Conservation (phyloP, 1,140 invertebrate genomes). For the Propsilocerus akamusi region DNA sequence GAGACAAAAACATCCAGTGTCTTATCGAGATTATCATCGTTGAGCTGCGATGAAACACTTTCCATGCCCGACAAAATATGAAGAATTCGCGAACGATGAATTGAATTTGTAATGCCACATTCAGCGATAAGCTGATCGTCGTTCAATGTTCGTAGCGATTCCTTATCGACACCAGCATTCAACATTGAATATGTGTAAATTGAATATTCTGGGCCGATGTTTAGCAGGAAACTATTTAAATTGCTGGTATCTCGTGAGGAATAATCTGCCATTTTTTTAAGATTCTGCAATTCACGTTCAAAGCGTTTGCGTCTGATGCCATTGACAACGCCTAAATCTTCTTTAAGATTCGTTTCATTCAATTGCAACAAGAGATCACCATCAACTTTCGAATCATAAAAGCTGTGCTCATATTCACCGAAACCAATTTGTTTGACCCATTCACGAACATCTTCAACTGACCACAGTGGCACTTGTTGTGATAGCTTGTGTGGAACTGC, state of each 20-base stretch:
- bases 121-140: conserved; percentile 83
- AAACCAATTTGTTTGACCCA: conserved; percentile 99
- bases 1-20: conserved; percentile 95
- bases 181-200: conserved; percentile 96
- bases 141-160: conserved; percentile 55
- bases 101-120: conserved; percentile 84
- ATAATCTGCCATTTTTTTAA: conserved; percentile 96
- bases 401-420: conserved; percentile 58
- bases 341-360: conserved; percentile 75
- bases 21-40: conserved; percentile 63
- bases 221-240: conserved; percentile 77
- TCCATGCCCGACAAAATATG: conserved; percentile 66
- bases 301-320: conserved; percentile 88
- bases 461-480: conserved; percentile 96
- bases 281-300: conserved; percentile 77
- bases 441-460: conserved; percentile 84
- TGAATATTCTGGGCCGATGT: conserved; percentile 75
- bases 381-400: conserved; percentile 84
- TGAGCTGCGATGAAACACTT: conserved; percentile 38
- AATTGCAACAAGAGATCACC: conserved; percentile 92
- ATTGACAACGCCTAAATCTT: conserved; percentile 86
- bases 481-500: conserved; percentile 93
- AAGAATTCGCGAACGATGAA: conserved; percentile 79
- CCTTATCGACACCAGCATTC: conserved; percentile 83
- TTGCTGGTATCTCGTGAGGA: conserved; percentile 82